Percentiles rank a stretch among this genome's conserved stretches.
Conservation (phyloP, 2,797 vertebrate species). For the Cyclura pinguis region DNA sequence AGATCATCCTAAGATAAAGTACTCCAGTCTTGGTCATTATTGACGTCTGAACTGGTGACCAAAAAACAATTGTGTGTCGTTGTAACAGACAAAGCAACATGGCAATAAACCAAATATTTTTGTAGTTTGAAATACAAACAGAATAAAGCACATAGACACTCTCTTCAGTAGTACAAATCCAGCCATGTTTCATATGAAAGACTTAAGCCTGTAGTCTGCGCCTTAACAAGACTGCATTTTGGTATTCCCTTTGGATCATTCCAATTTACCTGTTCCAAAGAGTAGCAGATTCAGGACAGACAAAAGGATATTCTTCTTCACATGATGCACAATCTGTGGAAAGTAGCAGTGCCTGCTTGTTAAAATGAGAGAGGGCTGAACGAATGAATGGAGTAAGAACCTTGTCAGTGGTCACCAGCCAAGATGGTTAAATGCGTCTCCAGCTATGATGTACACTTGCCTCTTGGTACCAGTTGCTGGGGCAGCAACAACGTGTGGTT, state of each 20-base stretch:
- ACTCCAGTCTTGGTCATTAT: slow-evolving; percentile 13
- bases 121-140: not conserved
- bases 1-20: slow-evolving; percentile 36
- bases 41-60: slow-evolving; percentile 28
- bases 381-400: not conserved
- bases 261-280: not conserved
- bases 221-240: not conserved
- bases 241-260: not conserved
- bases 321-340: not conserved
- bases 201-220: not conserved
- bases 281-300: not conserved
- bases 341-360: not conserved
- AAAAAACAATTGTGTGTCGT: slow-evolving; percentile 7
- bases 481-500: not conserved
- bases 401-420: not conserved
- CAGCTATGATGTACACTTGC: not conserved
- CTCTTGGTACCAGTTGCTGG: not conserved
- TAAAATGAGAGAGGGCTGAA: not conserved
- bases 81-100: not conserved
- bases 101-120: not conserved
- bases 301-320: not conserved
- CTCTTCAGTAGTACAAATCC: not conserved
- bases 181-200: not conserved
- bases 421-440: not conserved
- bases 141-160: not conserved